These are phyloP conservation scores for Monoplex corrugatus DNA, from an alignment of 2,888 invertebrate species.

Conservation along the genomic window DNA sequence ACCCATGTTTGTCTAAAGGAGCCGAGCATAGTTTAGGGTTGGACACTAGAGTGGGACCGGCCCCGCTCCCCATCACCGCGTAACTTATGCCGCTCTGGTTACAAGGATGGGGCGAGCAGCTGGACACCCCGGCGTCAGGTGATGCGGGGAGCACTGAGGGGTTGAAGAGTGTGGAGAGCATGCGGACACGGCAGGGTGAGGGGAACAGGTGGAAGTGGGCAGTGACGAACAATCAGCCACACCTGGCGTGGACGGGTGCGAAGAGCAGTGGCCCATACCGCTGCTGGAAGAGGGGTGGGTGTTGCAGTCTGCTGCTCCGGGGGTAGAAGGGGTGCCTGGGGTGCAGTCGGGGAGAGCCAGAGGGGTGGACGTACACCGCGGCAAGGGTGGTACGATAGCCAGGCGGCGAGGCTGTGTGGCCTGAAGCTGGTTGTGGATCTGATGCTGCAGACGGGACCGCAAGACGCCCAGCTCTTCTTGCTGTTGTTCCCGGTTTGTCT, in stretches of 20 bases:
- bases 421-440: constrained; percentile 44
- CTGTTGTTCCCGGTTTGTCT: constrained; percentile 52
- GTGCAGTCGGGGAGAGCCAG: neutral
- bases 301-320: neutral
- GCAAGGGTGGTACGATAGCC: constrained; percentile 55
- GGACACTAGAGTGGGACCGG: neutral
- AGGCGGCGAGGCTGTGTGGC: constrained; percentile 52
- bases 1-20: neutral
- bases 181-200: neutral
- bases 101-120: constrained; percentile 15
- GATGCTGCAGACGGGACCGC: constrained; percentile 49
- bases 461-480: constrained; percentile 49
- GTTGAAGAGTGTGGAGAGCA: constrained; percentile 8
- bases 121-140: neutral
- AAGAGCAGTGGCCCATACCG: neutral
- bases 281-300: neutral
- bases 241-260: constrained; percentile 21
- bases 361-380: constrained; percentile 40
- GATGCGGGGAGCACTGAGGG: constrained; percentile 9
- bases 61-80: neutral
- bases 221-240: constrained; percentile 1
- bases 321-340: constrained; percentile 29
- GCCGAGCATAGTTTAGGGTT: constrained; percentile 7
- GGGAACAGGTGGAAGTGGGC: neutral
- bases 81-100: neutral